Base-by-base conservation (phyloP, 2,113 vertebrate genomes). In the Chaetura pelagica region DNA sequence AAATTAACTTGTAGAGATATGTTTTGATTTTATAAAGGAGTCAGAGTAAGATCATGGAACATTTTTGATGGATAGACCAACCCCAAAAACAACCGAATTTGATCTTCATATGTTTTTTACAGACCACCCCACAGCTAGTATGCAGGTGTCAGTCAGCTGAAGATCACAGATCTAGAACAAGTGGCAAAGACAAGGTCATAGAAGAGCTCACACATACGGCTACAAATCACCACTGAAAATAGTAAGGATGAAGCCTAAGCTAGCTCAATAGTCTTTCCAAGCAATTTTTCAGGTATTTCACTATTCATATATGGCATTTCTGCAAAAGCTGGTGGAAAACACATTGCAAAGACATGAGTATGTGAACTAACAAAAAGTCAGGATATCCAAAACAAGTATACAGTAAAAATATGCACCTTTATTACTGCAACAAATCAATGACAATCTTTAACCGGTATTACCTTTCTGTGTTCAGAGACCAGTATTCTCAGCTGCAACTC, bases 401-500 rank as follows among this genome's bases (percentile, higher is more conserved):
- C 6, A 24, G n/a, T 42, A 83, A 74, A 80, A 48, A 40, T 29
- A 24, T 5, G 4, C 40, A 72, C 19, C 18, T 63, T 38, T n/a
- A 40, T 32, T 38, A 69, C 26, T 1, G 1, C 3, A 46, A 38
- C 12, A 63, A 57, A 84, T n/a, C 67, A 55, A n/a, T 15, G 27
- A 61, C 57, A 91, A 46, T 35, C 72, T 52, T 71, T 8, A 34
- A 54, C 64, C 30, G 63, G 69, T 26, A 44, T 96, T 98, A 99
- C 99, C 99, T 99, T 99, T 66, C 99, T 99, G 94, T 99, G 98
- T 93, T 99, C 99, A 7, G 98, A 98, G 46, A 99, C 96, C 44
- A 99, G 96, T 42, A 98, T 96, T 91, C 99, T 98, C 90, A 99
- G 97, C 94, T 99, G 99, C 96, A 99, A 95, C 96, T 99, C 99